phyloP scores from a whole-genome alignment of 2,113 vertebrate species.

The Burhinus bistriatus region DNA sequence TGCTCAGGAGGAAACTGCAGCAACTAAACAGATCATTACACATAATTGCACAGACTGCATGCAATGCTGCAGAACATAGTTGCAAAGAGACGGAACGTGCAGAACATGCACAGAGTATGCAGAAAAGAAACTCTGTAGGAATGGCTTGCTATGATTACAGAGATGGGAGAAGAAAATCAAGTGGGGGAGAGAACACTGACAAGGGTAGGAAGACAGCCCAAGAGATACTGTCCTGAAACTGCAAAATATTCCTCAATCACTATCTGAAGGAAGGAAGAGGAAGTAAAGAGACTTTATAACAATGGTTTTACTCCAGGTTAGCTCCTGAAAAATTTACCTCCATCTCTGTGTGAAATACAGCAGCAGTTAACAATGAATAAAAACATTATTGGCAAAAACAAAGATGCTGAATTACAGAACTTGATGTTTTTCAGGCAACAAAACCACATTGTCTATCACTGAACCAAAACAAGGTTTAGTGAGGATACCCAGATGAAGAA shows the following conservation, averaged over 20 bases:
- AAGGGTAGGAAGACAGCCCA: neutral
- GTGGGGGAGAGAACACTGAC: neutral
- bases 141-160: neutral
- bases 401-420: neutral
- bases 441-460: neutral
- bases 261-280: neutral
- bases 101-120: neutral
- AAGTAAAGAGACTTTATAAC: neutral
- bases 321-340: neutral
- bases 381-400: neutral
- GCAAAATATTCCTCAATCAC: neutral
- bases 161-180: neutral
- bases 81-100: neutral
- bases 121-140: neutral
- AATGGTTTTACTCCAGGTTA: neutral
- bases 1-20: neutral
- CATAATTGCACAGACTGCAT: neutral
- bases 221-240: neutral
- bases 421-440: neutral
- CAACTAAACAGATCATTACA: neutral
- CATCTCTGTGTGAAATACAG: neutral
- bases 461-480: neutral
- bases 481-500: neutral
- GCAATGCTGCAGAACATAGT: neutral
- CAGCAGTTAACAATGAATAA: neutral